Conservation (phyloP, 2,888 invertebrate species). For the Eurois occulta region DNA sequence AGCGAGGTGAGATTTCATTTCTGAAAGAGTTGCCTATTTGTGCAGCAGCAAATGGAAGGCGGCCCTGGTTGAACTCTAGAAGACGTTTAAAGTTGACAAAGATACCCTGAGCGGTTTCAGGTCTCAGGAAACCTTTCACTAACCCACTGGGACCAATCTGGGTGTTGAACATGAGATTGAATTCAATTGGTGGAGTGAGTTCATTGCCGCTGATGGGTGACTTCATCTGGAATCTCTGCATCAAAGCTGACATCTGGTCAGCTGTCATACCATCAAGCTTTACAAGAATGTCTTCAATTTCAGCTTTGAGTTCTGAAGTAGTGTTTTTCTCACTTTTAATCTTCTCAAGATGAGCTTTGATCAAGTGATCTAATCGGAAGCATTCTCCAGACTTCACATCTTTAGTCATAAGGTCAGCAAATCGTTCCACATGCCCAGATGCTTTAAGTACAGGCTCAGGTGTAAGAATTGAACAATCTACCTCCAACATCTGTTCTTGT, state of each 20-base stretch:
- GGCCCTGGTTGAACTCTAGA: conserved; percentile 99
- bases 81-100: conserved; percentile 99
- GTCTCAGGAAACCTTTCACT: conserved; percentile 98
- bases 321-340: conserved; percentile 95
- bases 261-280: conserved; percentile 98
- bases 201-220: conserved; percentile 99
- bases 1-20: conserved; percentile 99
- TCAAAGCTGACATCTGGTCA: conserved; percentile 96
- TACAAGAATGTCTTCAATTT: conserved; percentile 94
- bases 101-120: conserved; percentile 99
- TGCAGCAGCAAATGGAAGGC: conserved; percentile 99
- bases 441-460: conserved; percentile 99
- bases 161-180: conserved; percentile 99
- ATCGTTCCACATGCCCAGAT: conserved; percentile 99
- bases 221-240: conserved; percentile 97
- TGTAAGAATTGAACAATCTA: conserved; percentile 99
- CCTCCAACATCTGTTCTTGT: conserved; percentile 99
- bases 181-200: conserved; percentile 98
- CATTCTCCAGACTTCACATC: conserved; percentile 99
- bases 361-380: conserved; percentile 99
- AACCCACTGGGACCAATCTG: conserved; percentile 99
- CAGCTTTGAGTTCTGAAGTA: conserved; percentile 92
- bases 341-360: conserved; percentile 98
- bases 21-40: conserved; percentile 99
- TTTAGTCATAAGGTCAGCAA: conserved; percentile 99